Conservation (phyloP, 2,888 invertebrate genomes). For the Neria commutata region DNA sequence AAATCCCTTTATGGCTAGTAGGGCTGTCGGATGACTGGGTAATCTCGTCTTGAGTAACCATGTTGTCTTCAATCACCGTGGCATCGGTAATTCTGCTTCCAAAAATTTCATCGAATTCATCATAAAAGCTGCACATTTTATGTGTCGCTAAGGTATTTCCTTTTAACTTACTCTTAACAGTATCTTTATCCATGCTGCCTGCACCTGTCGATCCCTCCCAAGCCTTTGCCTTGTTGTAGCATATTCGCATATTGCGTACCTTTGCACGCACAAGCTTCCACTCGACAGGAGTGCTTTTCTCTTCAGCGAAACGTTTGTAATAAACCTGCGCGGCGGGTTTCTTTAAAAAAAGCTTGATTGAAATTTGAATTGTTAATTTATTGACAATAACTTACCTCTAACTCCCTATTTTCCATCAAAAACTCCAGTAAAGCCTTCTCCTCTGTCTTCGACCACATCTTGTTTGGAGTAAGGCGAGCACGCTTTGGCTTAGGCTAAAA, state of each 20-base stretch:
- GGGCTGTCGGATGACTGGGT: neutral
- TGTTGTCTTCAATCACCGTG: too few species aligned
- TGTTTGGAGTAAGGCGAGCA: neutral
- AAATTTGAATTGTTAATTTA: neutral
- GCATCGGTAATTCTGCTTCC: too few species aligned
- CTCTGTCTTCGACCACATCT: neutral
- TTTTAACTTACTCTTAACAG: neutral
- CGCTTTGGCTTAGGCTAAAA: neutral
- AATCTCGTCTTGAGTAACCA: neutral
- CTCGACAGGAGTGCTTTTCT: too few species aligned
- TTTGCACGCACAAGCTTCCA: neutral
- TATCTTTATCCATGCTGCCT: neutral
- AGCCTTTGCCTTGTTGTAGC: neutral
- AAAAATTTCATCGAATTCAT: neutral
- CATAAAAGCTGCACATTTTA: conserved; percentile 9
- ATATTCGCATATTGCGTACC: neutral
- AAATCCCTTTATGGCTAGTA: conserved; percentile 6
- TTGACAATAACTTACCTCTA: neutral
- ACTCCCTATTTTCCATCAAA: neutral
- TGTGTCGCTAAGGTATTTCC: neutral
- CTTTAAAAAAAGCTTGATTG: neutral
- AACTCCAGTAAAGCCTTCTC: conserved; percentile 12
- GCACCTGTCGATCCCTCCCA: neutral
- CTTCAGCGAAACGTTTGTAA: neutral
- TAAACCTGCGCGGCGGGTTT: neutral